Evolutionary conservation across 2,888 invertebrate genomes (phyloP).

Genomic region (Acanthosepion lycidas): DNA sequence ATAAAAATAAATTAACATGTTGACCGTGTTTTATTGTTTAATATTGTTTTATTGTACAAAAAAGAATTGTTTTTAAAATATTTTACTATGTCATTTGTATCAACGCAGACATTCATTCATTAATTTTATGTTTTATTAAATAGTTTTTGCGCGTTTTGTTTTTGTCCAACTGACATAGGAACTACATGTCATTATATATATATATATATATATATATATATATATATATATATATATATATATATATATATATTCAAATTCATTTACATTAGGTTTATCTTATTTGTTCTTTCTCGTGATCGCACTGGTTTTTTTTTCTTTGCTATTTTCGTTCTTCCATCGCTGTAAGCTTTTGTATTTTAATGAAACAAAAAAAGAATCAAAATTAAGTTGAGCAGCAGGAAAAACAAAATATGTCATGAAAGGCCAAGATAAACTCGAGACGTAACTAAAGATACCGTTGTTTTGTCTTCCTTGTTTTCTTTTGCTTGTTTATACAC

Average conservation of each 20-base stretch:
- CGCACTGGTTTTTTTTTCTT: not conserved
- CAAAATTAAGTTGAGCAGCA: not conserved
- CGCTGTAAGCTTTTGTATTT: not conserved
- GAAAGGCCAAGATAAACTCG: not conserved
- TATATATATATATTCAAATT: not conserved
- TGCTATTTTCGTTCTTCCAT: not conserved
- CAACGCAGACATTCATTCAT: no score
- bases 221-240: no score
- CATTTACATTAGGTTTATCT: not conserved
- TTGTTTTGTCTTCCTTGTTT: not conserved
- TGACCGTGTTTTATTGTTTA: not conserved
- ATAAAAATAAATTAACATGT: conserved; percentile 11
- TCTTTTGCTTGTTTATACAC: not conserved
- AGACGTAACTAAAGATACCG: not conserved
- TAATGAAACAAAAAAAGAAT: not conserved
- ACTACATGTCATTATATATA: no score
- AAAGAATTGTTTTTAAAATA: no score
- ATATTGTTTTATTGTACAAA: not conserved
- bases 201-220: no score
- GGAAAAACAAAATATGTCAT: not conserved
- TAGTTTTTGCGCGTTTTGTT: no score
- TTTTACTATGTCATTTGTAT: no score
- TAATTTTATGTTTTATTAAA: no score
- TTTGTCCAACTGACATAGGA: no score
- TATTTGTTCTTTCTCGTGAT: not conserved